phyloP scores from a whole-genome alignment of 1,140 invertebrate species.

The Pissodes strobi region DNA sequence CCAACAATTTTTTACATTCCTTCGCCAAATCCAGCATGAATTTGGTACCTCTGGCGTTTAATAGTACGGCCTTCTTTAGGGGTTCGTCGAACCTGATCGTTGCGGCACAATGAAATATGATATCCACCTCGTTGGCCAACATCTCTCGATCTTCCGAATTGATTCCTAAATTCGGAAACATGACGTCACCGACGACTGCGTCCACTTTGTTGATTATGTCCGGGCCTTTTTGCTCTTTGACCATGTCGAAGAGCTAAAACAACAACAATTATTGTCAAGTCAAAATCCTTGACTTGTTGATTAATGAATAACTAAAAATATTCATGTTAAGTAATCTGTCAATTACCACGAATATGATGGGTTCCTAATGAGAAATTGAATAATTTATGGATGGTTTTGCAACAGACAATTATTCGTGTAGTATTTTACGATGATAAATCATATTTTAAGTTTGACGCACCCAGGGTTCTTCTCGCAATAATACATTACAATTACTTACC shows the following conservation, averaged over 20 bases:
- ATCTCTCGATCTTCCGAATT: slow-evolving; percentile 53
- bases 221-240: slow-evolving; percentile 39
- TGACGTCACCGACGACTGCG: slow-evolving; percentile 81
- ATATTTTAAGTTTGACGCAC: too few relatives aligned
- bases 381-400: too few relatives aligned
- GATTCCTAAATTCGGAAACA: slow-evolving; percentile 62
- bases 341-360: too few relatives aligned
- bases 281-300: too few relatives aligned
- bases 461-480: too few relatives aligned
- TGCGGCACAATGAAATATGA: slow-evolving; percentile 71
- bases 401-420: too few relatives aligned
- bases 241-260: slow-evolving; percentile 41
- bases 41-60: slow-evolving; percentile 64
- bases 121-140: slow-evolving; percentile 61
- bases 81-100: slow-evolving; percentile 71
- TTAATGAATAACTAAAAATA: background rate
- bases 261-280: background rate
- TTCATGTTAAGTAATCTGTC: too few relatives aligned
- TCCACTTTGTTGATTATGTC: slow-evolving; percentile 65
- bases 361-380: too few relatives aligned
- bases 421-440: too few relatives aligned
- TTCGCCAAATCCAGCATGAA: slow-evolving; percentile 66
- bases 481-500: too few relatives aligned
- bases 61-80: slow-evolving; percentile 64
- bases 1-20: slow-evolving; percentile 59